Percentiles rank a stretch among this genome's conserved stretches.
Evolutionary conservation across 2,888 invertebrate species (phyloP).

Genomic region (Rotaria magnacalcarata): DNA sequence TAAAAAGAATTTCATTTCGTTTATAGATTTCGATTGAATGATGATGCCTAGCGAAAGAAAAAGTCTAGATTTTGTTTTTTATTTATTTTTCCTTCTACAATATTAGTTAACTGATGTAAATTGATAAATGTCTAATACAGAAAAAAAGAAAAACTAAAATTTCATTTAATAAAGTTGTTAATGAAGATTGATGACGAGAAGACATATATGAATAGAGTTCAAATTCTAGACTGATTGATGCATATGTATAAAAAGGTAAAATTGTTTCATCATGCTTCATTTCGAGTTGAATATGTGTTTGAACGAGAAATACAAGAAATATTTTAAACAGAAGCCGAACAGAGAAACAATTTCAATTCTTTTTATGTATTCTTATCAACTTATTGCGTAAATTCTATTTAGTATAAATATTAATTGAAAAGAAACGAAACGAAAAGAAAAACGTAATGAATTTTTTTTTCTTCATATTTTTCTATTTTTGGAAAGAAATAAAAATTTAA

Average conservation of each 20-base stretch:
- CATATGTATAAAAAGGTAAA: neutral
- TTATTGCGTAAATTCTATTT: neutral
- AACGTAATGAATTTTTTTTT: neutral
- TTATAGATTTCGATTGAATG: too few relatives aligned
- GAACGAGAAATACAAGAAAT: neutral
- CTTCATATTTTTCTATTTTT: neutral
- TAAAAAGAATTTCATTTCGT: too few relatives aligned
- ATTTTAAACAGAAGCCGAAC: neutral
- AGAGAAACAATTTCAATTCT: neutral
- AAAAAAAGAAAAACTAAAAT: too few relatives aligned
- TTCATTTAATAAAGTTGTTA: neutral
- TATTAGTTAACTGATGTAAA: too few relatives aligned
- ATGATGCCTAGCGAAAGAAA: too few relatives aligned
- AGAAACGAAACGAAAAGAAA: too few relatives aligned
- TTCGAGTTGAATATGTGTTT: neutral
- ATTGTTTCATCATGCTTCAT: neutral
- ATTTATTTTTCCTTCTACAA: too few relatives aligned
- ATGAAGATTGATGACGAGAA: neutral
- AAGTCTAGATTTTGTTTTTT: too few relatives aligned
- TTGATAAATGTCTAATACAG: too few relatives aligned
- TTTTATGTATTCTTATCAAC: too few relatives aligned
- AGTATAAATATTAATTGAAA: neutral
- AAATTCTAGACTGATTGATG: neutral
- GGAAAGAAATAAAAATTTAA: neutral
- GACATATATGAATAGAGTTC: neutral